A percentile compares a stretch with the other conserved stretches of the same genome.
phyloP scores from a whole-genome alignment of 2,113 vertebrate genomes.

The Tamias sibiricus region DNA sequence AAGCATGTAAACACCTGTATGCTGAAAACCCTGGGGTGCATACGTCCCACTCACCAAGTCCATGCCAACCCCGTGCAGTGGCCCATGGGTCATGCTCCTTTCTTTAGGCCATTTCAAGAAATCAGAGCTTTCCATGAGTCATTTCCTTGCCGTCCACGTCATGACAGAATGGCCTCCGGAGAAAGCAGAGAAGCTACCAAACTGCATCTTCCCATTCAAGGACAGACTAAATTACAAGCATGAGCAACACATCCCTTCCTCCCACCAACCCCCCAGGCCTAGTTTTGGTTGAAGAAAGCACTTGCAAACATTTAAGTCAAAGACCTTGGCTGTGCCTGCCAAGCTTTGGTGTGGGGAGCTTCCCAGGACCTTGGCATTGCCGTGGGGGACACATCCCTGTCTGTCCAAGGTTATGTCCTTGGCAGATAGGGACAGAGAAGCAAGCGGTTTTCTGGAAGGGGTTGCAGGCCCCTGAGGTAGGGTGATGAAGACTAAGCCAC shows the following conservation, averaged over 20 bases:
- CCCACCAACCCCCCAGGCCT: not conserved
- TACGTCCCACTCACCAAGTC: not conserved
- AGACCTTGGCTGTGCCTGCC: not conserved
- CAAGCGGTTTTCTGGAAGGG: not conserved
- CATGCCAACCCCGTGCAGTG: fast-evolving
- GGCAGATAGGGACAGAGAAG: not conserved
- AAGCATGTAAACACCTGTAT: not conserved
- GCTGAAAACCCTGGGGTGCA: not conserved
- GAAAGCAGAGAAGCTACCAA: not conserved
- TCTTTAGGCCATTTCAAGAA: slow-evolving; percentile 24
- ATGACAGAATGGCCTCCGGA: not conserved
- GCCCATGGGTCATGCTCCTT: not conserved
- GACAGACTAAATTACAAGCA: not conserved
- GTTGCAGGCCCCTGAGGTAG: not conserved
- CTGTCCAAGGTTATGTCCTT: not conserved
- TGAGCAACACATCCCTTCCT: not conserved
- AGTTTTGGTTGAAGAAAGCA: slow-evolving; percentile 9
- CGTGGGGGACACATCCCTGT: not conserved
- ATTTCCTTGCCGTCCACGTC: slow-evolving; percentile 5
- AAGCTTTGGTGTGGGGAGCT: not conserved
- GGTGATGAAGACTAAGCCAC: not conserved
- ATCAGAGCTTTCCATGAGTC: not conserved
- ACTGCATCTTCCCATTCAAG: not conserved
- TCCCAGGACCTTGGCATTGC: not conserved
- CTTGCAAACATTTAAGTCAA: not conserved